Conservation (phyloP, 2,113 vertebrate genomes). For the Oreochromis aureus region DNA sequence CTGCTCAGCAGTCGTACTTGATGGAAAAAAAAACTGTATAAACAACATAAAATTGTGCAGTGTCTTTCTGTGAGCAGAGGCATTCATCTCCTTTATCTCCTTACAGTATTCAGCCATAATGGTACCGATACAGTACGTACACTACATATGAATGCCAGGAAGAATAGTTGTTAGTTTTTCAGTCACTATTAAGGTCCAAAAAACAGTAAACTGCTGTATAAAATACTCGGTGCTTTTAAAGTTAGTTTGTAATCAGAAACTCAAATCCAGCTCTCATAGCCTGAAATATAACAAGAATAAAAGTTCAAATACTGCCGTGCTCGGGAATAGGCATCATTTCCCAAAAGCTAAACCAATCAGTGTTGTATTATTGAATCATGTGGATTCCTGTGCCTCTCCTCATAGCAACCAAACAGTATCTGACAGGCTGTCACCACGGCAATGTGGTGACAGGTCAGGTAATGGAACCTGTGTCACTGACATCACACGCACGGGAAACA, state of each 20-base stretch:
- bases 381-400: constrained; percentile 35
- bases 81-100: not conserved
- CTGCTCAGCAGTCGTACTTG: not conserved
- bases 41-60: not conserved
- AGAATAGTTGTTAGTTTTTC: not conserved
- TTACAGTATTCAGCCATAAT: not conserved
- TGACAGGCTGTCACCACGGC: constrained; percentile 47
- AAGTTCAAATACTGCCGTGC: not conserved
- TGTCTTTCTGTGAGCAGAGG: not conserved
- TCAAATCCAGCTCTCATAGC: not conserved
- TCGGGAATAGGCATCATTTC: not conserved
- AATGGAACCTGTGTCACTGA: constrained; percentile 64
- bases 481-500: constrained; percentile 24
- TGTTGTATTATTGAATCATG: constrained; percentile 22
- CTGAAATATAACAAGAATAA: not conserved
- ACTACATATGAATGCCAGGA: not conserved
- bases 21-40: not conserved
- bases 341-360: constrained; percentile 12
- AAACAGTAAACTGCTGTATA: not conserved
- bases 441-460: constrained; percentile 56
- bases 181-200: not conserved
- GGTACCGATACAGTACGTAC: not conserved
- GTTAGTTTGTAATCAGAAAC: not conserved
- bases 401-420: constrained; percentile 41
- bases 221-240: not conserved